phyloP scores from a whole-genome alignment of 2,113 vertebrate species.

The Perca fluviatilis region DNA sequence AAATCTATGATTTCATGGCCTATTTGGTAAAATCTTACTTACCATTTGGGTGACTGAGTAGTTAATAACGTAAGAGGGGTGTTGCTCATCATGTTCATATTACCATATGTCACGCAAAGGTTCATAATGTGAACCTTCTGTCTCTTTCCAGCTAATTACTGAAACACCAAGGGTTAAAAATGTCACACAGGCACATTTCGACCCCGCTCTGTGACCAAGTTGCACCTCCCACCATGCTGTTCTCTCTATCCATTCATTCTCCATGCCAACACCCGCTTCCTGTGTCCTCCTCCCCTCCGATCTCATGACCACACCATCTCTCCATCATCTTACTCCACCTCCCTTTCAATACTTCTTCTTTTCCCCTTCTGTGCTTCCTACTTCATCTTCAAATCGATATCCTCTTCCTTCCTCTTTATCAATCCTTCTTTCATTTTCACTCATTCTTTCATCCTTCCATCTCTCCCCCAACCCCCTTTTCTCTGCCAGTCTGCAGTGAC shows the following conservation, averaged over 20 bases:
- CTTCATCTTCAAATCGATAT: conserved; percentile 26
- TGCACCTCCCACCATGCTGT: conserved; percentile 81
- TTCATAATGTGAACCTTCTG: conserved; percentile 45
- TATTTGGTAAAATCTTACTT: not conserved
- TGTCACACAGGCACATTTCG: conserved; percentile 58
- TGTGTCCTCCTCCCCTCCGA: conserved; percentile 58
- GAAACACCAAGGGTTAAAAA: conserved; percentile 72
- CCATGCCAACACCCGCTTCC: conserved; percentile 62
- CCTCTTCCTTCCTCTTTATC: conserved; percentile 32
- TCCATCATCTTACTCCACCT: conserved; percentile 59
- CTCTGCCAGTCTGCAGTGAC: conserved; percentile 66
- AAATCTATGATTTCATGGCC: not conserved
- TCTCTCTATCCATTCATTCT: conserved; percentile 67
- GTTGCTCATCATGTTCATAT: conserved; percentile 19
- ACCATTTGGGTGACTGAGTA: conserved; percentile 1
- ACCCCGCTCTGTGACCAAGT: conserved; percentile 59
- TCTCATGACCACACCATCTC: conserved; percentile 56
- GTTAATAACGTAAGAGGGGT: not conserved
- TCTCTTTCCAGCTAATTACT: conserved; percentile 53
- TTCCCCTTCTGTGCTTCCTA: conserved; percentile 9
- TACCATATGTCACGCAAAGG: conserved; percentile 24
- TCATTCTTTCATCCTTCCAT: conserved; percentile 40
- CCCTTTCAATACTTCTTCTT: not conserved
- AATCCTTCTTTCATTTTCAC: conserved; percentile 30
- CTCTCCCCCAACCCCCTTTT: conserved; percentile 29